Conservation (phyloP, 2,888 invertebrate genomes). For the Diarsia dahlii region DNA sequence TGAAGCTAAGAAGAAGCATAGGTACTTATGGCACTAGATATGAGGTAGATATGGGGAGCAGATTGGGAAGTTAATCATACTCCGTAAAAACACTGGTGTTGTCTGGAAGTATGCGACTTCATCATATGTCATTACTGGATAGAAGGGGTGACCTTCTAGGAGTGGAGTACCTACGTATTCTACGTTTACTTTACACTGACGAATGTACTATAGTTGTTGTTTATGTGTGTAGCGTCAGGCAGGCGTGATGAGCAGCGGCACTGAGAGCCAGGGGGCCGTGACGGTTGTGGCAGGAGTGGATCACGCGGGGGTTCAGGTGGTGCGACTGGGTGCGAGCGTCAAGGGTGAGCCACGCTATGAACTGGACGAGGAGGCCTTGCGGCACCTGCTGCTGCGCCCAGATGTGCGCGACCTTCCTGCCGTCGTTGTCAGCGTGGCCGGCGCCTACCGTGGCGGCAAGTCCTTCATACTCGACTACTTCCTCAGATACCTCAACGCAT, state of each 20-base stretch:
- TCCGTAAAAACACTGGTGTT: background rate
- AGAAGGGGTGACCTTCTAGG: background rate
- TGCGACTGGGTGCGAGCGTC: constrained; percentile 55
- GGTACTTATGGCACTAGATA: background rate
- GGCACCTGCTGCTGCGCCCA: constrained; percentile 56
- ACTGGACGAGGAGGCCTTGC: constrained; percentile 64
- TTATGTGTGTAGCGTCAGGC: constrained; percentile 1
- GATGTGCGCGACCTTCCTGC: constrained; percentile 68
- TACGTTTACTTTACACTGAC: background rate
- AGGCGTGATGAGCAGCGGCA: constrained; percentile 37
- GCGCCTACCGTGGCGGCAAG: constrained; percentile 75
- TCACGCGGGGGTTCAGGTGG: constrained; percentile 61
- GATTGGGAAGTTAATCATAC: background rate
- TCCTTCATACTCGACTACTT: constrained; percentile 77
- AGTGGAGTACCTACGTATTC: background rate
- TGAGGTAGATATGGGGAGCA: background rate
- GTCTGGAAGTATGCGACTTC: background rate
- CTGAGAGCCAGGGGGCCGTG: constrained; percentile 1
- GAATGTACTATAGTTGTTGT: background rate
- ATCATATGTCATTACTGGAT: background rate
- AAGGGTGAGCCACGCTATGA: constrained; percentile 53
- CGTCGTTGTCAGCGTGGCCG: constrained; percentile 74
- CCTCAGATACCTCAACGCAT: constrained; percentile 71
- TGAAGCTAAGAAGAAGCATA: too few species aligned
- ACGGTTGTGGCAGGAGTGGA: constrained; percentile 37